Conservation (phyloP, 2,888 invertebrate species). For the Cosmorhoe ocellata region DNA sequence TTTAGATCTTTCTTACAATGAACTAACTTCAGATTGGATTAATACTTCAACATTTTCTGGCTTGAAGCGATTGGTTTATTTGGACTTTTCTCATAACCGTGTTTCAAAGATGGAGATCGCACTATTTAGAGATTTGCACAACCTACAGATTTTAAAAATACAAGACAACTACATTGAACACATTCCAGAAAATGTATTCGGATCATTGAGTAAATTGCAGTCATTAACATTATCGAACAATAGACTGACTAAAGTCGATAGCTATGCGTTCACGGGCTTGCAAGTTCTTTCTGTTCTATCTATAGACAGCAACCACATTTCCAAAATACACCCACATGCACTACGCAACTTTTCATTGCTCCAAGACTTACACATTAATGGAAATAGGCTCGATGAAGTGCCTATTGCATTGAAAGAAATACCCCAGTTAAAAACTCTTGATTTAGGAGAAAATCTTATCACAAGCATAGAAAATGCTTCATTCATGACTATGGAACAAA, state of each 20-base stretch:
- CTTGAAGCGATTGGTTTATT: slow-evolving; percentile 87
- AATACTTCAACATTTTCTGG: slow-evolving; percentile 91
- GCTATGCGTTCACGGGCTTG: slow-evolving; percentile 89
- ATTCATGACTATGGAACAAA: slow-evolving; percentile 90
- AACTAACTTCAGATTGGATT: slow-evolving; percentile 91
- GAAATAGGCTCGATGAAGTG: slow-evolving; percentile 89
- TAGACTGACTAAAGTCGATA: slow-evolving; percentile 88
- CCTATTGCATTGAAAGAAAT: slow-evolving; percentile 89
- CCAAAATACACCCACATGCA: slow-evolving; percentile 88
- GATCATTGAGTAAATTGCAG: slow-evolving; percentile 89
- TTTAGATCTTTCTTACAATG: slow-evolving; percentile 89
- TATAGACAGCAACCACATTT: slow-evolving; percentile 90
- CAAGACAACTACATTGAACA: slow-evolving; percentile 90
- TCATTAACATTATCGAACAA: slow-evolving; percentile 92
- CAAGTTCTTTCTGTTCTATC: slow-evolving; percentile 89
- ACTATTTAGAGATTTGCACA: slow-evolving; percentile 89
- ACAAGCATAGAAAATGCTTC: slow-evolving; percentile 89
- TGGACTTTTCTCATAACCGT: slow-evolving; percentile 90
- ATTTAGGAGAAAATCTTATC: slow-evolving; percentile 93
- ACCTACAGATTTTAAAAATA: slow-evolving; percentile 89
- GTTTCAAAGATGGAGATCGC: slow-evolving; percentile 89
- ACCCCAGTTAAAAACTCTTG: slow-evolving; percentile 89
- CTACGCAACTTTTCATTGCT: slow-evolving; percentile 90
- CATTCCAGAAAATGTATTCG: slow-evolving; percentile 90
- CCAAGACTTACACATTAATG: slow-evolving; percentile 91